phyloP scores from a whole-genome alignment of 2,888 invertebrate species.

The Leistus spinibarbis region DNA sequence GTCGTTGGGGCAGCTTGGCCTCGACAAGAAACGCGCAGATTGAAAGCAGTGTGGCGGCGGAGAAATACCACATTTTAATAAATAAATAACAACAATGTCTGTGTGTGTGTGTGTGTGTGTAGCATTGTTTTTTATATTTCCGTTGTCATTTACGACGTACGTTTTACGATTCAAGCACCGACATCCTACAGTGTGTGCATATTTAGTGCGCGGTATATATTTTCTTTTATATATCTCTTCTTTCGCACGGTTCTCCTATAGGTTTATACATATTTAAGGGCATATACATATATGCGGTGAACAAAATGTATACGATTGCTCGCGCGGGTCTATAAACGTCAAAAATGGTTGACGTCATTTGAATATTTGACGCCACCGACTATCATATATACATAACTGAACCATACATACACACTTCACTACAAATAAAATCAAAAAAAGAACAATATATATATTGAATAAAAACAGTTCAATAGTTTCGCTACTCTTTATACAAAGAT shows the following conservation, averaged over 20 bases:
- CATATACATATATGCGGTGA: neutral
- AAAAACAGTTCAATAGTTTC: too few species aligned
- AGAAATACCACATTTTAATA: too few species aligned
- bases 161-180: slow-evolving; percentile 24
- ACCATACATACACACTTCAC: too few species aligned
- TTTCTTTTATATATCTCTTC: neutral
- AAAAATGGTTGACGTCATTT: neutral
- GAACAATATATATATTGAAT: too few species aligned
- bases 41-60: too few species aligned
- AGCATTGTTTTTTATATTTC: slow-evolving; percentile 30
- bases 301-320: neutral
- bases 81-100: neutral
- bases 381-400: too few species aligned
- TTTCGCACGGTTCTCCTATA: neutral
- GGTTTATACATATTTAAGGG: neutral
- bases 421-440: too few species aligned
- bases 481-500: too few species aligned
- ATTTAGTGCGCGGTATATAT: neutral
- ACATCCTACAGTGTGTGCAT: neutral
- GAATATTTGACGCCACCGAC: neutral
- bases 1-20: too few species aligned
- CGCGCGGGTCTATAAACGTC: neutral
- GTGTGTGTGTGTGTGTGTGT: neutral
- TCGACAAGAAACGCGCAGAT: too few species aligned
- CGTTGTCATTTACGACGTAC: slow-evolving; percentile 36